Evolutionary conservation across 2,113 vertebrate genomes (phyloP), one percentile per base, ranked within the genome.

Genomic region (Alces alces): DNA sequence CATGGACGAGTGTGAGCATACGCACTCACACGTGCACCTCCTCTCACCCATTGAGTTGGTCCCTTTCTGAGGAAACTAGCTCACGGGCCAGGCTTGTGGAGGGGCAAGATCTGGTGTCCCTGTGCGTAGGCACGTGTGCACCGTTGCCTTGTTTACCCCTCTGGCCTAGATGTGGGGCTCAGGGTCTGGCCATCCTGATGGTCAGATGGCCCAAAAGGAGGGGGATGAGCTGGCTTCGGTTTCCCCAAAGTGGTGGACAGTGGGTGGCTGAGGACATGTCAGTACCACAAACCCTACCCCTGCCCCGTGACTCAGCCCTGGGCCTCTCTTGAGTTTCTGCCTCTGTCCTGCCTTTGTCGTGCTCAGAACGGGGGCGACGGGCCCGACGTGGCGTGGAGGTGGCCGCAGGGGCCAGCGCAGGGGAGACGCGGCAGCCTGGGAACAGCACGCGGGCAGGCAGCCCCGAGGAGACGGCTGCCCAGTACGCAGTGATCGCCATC

Each of bases 401-500:
- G 80, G 95, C 97, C 1, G 33, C 96, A 0, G 93, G 87, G 9
- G 82, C 98, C 6, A 55, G 96, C 15, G 52, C 50, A 0, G 70
- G 91, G 13, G 97, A 98, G 86, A 50, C 7, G 0, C 79, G 16
- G 78, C 94, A 94, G 33, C 92, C 96, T 0, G 97, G 94, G 16
- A 99, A 99, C 1, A 86, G 98, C 97, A 99, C 99, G 0, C 98
- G 98, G 21, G 98, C 99, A 0, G 99, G 98, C 4, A 97, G 98
- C 39, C 54, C 98, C 0, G 99, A 99, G 96, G 99, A 99, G 96
- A 99, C 98, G 0, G 98, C 98, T 0, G 98, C 99, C 0, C 99
- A 99, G 98, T 99, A 99, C 0, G 99, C 99, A 0, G 99, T 99
- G 28, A 98, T 99, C 25, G 99, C 99, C 64, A 98, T 99, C 6